Conservation (phyloP, 2,113 vertebrate genomes). For the Paramisgurnus dabryanus region DNA sequence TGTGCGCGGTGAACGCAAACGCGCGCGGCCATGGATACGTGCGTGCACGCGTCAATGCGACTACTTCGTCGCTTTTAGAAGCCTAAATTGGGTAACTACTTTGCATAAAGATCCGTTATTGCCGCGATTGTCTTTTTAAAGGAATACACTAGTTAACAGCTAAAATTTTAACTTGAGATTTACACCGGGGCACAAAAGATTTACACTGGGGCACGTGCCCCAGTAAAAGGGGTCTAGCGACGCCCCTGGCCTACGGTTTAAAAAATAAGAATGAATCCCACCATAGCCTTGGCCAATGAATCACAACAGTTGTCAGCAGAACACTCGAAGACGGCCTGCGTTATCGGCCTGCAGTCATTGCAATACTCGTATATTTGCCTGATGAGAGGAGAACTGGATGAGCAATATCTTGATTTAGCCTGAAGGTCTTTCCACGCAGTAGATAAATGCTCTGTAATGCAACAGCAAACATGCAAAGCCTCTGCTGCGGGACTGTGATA, state of each 20-base stretch:
- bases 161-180: too few relatives aligned
- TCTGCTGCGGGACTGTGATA: not conserved
- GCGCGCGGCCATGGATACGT: too few relatives aligned
- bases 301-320: slow-evolving; percentile 21
- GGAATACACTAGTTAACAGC: too few relatives aligned
- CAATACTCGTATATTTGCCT: not conserved
- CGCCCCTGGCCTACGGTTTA: not conserved
- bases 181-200: too few relatives aligned
- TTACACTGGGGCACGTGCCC: too few relatives aligned
- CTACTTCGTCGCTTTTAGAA: too few relatives aligned
- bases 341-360: slow-evolving; percentile 33
- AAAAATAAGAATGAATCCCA: not conserved
- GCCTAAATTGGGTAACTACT: too few relatives aligned
- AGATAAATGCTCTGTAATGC: slow-evolving; percentile 4
- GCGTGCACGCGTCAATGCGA: too few relatives aligned
- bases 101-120: too few relatives aligned
- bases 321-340: slow-evolving; percentile 6
- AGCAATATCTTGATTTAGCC: not conserved
- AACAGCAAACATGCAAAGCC: not conserved
- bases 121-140: too few relatives aligned
- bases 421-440: not conserved
- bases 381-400: not conserved
- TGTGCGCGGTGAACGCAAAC: too few relatives aligned
- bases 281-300: slow-evolving; percentile 25
- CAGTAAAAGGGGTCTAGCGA: too few relatives aligned